A percentile compares a stretch with the other conserved stretches of the same genome.
These are phyloP conservation scores for Chironex yamaguchii DNA, from an alignment of 30 jellyfish, hydroid and myxozoan genomes.

Conservation along the genomic window DNA sequence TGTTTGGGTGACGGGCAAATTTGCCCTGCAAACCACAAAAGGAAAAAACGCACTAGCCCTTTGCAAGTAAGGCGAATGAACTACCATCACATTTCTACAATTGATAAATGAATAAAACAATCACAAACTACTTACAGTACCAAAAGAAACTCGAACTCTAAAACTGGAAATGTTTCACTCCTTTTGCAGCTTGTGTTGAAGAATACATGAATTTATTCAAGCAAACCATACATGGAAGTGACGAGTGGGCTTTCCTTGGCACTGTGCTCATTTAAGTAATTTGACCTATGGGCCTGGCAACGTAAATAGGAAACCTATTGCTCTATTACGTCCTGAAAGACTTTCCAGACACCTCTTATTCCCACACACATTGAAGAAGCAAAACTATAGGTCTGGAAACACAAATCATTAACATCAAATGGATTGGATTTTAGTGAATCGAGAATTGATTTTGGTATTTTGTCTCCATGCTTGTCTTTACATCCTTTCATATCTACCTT, in stretches of 20 bases:
- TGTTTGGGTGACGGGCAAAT: too few relatives aligned
- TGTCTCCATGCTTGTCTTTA: slow-evolving; percentile 25
- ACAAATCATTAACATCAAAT: slow-evolving; percentile 15
- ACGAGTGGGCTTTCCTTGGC: slow-evolving; percentile 41
- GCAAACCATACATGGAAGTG: slow-evolving; percentile 7
- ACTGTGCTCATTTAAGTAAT: slow-evolving; percentile 40
- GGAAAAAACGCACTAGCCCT: too few relatives aligned
- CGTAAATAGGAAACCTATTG: slow-evolving; percentile 26
- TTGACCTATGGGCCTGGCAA: slow-evolving; percentile 49
- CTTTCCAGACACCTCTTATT: slow-evolving; percentile 24
- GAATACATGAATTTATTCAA: too few relatives aligned
- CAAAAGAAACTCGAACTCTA: too few relatives aligned
- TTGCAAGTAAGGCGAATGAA: too few relatives aligned
- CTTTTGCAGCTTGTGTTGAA: too few relatives aligned
- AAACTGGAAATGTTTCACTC: too few relatives aligned
- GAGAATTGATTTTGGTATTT: background rate
- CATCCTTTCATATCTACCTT: slow-evolving; percentile 7
- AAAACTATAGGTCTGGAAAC: slow-evolving; percentile 28
- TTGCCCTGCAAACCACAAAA: too few relatives aligned
- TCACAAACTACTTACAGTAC: too few relatives aligned
- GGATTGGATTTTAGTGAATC: background rate
- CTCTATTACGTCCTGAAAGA: slow-evolving; percentile 20
- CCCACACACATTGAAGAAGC: slow-evolving; percentile 58
- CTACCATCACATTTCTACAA: too few relatives aligned
- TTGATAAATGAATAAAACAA: too few relatives aligned